phyloP scores from a whole-genome alignment of 35 echinoderm and acorn worm species.

The Acanthaster planci region DNA sequence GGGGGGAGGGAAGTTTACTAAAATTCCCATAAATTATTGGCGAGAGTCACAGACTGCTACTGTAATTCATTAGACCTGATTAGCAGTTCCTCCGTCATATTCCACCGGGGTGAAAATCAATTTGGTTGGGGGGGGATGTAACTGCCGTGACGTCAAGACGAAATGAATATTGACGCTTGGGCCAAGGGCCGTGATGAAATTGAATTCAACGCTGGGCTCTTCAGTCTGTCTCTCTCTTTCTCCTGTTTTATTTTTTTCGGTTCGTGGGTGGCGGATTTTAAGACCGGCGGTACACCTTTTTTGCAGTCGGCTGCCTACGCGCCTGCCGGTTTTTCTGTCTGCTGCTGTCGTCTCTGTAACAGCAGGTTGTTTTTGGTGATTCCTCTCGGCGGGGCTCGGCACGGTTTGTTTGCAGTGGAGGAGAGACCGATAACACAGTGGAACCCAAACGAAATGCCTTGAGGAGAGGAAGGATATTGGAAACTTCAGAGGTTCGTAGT shows the following conservation, averaged over 20 bases:
- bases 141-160: conserved; percentile 15
- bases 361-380: background rate
- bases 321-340: conserved; percentile 2
- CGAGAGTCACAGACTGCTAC: background rate
- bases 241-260: too few species aligned
- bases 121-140: conserved; percentile 12
- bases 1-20: too few species aligned
- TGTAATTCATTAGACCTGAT: conserved; percentile 25
- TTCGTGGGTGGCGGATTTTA: background rate
- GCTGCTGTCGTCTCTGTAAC: background rate
- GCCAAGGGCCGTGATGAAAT: conserved; percentile 14
- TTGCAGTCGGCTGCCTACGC: background rate
- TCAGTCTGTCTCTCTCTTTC: conserved; percentile 1
- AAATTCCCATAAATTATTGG: conserved; percentile 4
- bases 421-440: too few species aligned
- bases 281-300: background rate
- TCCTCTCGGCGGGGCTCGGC: too few species aligned
- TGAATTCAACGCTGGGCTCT: background rate
- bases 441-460: too few species aligned
- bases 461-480: too few species aligned
- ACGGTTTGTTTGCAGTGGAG: too few species aligned
- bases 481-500: too few species aligned
- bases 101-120: conserved; percentile 13
- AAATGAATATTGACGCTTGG: conserved; percentile 10
- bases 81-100: conserved; percentile 14